Evolutionary conservation across 2,888 invertebrate genomes (phyloP).

Genomic region (Dryobota labecula): DNA sequence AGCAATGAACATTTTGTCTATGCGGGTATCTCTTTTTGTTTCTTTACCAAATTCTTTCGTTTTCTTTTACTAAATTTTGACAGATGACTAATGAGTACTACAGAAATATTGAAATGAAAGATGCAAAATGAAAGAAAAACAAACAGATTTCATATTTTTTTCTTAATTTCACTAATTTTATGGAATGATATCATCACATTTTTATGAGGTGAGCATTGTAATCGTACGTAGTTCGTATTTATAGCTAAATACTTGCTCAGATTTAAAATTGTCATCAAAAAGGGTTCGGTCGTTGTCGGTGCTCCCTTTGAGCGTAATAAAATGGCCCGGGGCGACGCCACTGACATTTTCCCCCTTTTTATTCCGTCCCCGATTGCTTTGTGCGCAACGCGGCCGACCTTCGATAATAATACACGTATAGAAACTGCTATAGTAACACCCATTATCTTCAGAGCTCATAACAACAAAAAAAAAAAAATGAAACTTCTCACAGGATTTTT

Average conservation of each 20-base stretch:
- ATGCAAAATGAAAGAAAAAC: conserved; percentile 27
- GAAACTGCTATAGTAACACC: conserved; percentile 13
- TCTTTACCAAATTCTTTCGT: not conserved
- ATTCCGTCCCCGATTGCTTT: conserved; percentile 39
- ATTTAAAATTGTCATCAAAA: conserved; percentile 15
- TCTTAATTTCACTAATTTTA: conserved; percentile 5
- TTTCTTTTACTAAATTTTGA: conserved; percentile 14
- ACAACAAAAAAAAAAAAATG: not conserved
- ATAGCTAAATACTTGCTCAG: conserved; percentile 11
- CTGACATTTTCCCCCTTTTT: conserved; percentile 46
- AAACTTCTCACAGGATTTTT: not conserved
- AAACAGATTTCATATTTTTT: conserved; percentile 26
- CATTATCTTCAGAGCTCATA: not conserved
- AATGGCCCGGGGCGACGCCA: conserved; percentile 33
- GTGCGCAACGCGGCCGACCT: conserved; percentile 30
- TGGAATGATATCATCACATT: conserved; percentile 38
- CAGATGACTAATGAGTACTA: conserved; percentile 5
- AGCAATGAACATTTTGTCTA: conserved; percentile 49
- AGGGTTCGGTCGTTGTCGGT: conserved; percentile 21
- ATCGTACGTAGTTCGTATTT: not conserved
- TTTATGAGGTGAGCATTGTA: conserved; percentile 45
- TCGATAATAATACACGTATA: conserved; percentile 12
- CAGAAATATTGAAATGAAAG: conserved; percentile 9
- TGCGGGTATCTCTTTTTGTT: conserved; percentile 14
- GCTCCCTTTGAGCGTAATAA: conserved; percentile 20